These are phyloP conservation scores for Oreochromis aureus DNA, from an alignment of 2,113 vertebrate genomes.

Conservation along the genomic window DNA sequence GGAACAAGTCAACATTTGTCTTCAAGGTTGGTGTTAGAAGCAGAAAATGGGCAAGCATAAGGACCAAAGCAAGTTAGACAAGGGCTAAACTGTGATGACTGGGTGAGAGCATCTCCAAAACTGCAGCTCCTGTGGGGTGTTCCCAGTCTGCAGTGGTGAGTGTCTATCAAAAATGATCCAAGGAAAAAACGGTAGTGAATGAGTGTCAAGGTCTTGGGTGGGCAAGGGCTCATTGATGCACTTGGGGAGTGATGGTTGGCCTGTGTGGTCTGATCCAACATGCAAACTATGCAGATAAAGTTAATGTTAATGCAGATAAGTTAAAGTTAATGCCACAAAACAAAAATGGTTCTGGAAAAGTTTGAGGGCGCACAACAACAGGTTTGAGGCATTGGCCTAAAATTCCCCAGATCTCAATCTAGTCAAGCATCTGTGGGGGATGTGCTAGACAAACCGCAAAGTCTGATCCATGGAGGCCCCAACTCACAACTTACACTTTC, in stretches of 20 bases:
- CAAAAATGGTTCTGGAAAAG: not conserved
- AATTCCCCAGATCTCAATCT: not conserved
- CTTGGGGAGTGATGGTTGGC: not conserved
- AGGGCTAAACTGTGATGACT: not conserved
- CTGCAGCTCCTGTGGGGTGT: not conserved
- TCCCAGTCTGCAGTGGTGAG: not conserved
- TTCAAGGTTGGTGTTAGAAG: not conserved
- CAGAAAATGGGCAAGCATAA: not conserved
- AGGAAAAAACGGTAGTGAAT: not conserved
- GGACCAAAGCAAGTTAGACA: not conserved
- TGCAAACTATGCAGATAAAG: not conserved
- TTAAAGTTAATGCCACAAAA: not conserved
- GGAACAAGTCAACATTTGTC: not conserved
- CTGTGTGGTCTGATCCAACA: not conserved
- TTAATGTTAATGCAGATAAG: not conserved
- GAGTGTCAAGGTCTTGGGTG: not conserved
- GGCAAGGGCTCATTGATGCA: not conserved
- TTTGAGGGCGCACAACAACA: not conserved
- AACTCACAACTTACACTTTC: not conserved
- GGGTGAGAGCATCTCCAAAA: not conserved
- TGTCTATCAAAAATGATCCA: not conserved
- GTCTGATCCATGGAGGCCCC: not conserved
- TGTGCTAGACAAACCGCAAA: not conserved
- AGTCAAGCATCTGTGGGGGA: not conserved
- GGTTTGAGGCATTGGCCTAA: not conserved